These are phyloP conservation scores for Hipparchia semele DNA, from an alignment of 2,888 invertebrate genomes.

Conservation along the genomic window DNA sequence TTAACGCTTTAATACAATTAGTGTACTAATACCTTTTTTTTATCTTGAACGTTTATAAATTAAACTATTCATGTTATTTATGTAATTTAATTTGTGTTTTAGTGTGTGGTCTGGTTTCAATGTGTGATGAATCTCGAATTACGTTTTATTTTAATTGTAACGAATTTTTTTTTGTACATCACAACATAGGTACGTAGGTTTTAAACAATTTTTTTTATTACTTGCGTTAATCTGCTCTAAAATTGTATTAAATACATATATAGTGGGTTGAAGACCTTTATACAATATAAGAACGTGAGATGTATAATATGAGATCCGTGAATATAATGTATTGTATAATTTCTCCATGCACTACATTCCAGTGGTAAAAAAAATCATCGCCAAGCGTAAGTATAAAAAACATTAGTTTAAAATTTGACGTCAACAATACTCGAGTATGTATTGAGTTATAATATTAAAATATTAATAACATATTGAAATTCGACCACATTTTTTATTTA, in stretches of 20 bases:
- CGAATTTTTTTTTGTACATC: conserved; percentile 5
- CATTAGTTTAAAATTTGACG: conserved; percentile 4
- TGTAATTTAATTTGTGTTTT: conserved; percentile 10
- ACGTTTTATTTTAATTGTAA: conserved; percentile 16
- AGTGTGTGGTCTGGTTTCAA: conserved; percentile 33
- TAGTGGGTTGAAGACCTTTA: background rate
- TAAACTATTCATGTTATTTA: conserved; percentile 9
- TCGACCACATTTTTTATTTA: conserved; percentile 22
- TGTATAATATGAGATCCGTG: background rate
- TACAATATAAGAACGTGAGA: background rate
- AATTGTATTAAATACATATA: conserved; percentile 2
- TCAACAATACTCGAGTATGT: background rate
- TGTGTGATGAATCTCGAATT: conserved; percentile 29
- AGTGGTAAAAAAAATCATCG: background rate
- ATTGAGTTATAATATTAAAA: conserved; percentile 1
- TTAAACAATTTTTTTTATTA: conserved; percentile 7
- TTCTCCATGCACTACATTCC: background rate
- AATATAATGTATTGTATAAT: conserved; percentile 2
- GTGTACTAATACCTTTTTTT: conserved; percentile 42
- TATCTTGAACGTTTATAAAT: conserved; percentile 16
- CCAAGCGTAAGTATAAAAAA: background rate
- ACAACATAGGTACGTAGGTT: conserved; percentile 15
- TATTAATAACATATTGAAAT: conserved; percentile 31
- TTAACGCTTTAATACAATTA: conserved; percentile 41
- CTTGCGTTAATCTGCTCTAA: background rate